These are phyloP conservation scores for Rhabdornis inornatus DNA, from an alignment of 2,113 vertebrate genomes.

Conservation along the genomic window DNA sequence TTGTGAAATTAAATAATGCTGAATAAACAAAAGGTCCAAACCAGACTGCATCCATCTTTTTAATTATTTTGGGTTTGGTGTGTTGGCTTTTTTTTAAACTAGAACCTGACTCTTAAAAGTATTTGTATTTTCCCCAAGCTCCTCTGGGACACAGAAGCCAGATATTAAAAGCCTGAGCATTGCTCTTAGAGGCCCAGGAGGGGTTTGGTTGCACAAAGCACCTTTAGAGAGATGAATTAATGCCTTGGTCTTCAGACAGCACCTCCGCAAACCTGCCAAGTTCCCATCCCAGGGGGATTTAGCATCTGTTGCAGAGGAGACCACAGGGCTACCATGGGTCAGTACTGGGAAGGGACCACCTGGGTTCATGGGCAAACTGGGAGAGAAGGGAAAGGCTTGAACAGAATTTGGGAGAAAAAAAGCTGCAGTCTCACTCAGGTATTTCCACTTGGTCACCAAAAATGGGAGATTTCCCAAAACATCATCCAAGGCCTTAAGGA, in stretches of 20 bases:
- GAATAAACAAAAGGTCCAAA: constrained; percentile 16
- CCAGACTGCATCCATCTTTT: constrained; percentile 35
- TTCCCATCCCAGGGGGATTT: neutral
- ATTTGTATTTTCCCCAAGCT: neutral
- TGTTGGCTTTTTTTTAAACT: neutral
- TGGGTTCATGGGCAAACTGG: neutral
- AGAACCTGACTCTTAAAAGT: neutral
- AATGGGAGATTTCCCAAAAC: neutral
- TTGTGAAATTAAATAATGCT: constrained; percentile 28
- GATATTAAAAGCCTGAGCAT: neutral
- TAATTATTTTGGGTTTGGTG: constrained; percentile 17
- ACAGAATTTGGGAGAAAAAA: neutral
- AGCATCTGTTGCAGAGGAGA: neutral
- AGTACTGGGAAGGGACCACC: neutral
- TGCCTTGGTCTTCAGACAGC: neutral
- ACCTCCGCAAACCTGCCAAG: neutral
- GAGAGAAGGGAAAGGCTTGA: neutral
- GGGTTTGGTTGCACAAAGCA: constrained; percentile 1
- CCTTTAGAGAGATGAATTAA: constrained; percentile 5
- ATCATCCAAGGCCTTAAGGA: neutral
- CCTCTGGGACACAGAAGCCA: neutral
- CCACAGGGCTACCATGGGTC: neutral
- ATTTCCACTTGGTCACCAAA: neutral
- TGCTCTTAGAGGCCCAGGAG: neutral
- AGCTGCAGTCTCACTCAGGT: neutral